Evolutionary conservation across 2,888 invertebrate genomes (phyloP).

Genomic region (Nomada flava): DNA sequence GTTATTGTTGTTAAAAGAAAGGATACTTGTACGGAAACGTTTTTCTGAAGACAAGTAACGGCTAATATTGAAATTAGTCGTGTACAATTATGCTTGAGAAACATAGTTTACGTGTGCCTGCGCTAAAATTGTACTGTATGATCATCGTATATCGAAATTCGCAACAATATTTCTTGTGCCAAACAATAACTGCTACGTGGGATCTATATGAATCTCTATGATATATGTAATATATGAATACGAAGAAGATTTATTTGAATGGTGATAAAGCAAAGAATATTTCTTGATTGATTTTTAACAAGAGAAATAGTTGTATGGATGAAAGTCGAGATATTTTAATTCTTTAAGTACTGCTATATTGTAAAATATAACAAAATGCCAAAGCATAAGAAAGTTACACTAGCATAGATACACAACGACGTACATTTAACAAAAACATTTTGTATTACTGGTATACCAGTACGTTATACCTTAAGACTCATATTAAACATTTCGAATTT

Average conservation of each 20-base stretch:
- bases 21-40: conserved; percentile 45
- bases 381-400: conserved; percentile 69
- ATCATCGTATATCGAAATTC: conserved; percentile 47
- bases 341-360: conserved; percentile 59
- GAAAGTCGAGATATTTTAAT: conserved; percentile 55
- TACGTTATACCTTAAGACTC: conserved; percentile 34
- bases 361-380: conserved; percentile 65
- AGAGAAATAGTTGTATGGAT: conserved; percentile 49
- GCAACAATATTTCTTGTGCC: conserved; percentile 54
- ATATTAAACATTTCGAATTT: conserved; percentile 40
- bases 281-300: conserved; percentile 37
- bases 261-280: conserved; percentile 8
- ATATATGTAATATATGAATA: conserved; percentile 46
- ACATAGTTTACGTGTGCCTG: conserved; percentile 43
- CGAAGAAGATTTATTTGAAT: conserved; percentile 26
- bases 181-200: conserved; percentile 42
- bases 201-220: conserved; percentile 47
- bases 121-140: conserved; percentile 35
- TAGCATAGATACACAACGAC: conserved; percentile 52
- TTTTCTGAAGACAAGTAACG: conserved; percentile 27
- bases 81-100: conserved; percentile 41
- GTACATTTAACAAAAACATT: conserved; percentile 51
- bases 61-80: conserved; percentile 6
- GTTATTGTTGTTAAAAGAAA: conserved; percentile 58
- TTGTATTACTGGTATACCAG: conserved; percentile 37